Evolutionary conservation across 1,140 invertebrate genomes (phyloP), one percentile per base, ranked within the genome.

Genomic region (Diabrotica virgifera): DNA sequence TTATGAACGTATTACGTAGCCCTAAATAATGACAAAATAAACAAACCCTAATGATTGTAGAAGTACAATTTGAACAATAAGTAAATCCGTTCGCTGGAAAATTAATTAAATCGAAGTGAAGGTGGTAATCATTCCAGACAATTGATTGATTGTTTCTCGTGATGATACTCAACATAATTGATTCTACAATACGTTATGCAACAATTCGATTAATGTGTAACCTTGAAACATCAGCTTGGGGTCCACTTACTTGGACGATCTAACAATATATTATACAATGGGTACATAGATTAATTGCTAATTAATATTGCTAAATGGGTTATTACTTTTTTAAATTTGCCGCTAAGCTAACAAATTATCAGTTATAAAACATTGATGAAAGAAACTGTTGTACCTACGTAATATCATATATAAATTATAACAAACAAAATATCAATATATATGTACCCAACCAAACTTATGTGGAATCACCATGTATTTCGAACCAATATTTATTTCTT

Each of bases 51-150:
- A 46, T 46, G 8, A 46, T 46, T 46, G 5, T 46, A 46, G 40
- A 46, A n/a, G 8, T 46, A n/a, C 40, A 46, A n/a, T 6, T 46
- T 46, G 40, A 46, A 46, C n/a, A 46, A 10, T n/a, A 46, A 46
- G n/a, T 46, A 46, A 46, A 46, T 46, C 40, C 0, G n/a, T 46
- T 46, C 40, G n/a, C n/a, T 46, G 8, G 40, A 46, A 5, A 57
- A 7, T 57, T 36, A 36, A 57, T 57, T 37, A 57, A 36, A 36
- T 57, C 36, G 36, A 57, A 57, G 55, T 36, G 36, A 57, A 57
- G 55, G 36, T 57, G 55, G 36, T 57, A 57, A 57, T 57, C 37
- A 57, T 36, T 57, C 7, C 36, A 24, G 36, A 57, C 55, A 57
- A 57, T 37, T 57, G 55, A 57, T 57, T 57, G 55, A 57, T 57